A percentile compares a stretch with the other conserved stretches of the same genome.
Evolutionary conservation across 1,140 invertebrate genomes (phyloP).

Genomic region (Triops cancriformis): DNA sequence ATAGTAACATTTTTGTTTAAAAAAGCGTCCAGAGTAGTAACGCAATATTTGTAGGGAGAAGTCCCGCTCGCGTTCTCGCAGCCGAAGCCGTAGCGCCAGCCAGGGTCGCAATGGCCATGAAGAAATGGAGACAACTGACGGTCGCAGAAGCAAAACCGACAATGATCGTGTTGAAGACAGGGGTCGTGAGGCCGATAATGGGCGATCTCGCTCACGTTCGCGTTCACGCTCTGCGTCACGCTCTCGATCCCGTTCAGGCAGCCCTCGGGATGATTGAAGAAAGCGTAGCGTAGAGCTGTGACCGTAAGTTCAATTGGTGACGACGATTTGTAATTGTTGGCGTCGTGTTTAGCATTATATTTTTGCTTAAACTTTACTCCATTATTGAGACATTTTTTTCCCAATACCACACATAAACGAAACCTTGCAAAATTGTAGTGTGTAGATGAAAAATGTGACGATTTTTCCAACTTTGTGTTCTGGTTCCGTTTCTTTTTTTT

Average conservation of each 20-base stretch:
- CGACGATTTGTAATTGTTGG: conserved; percentile 1
- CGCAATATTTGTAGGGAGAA: conserved; percentile 19
- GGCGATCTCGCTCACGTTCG: conserved; percentile 22
- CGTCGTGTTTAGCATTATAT: neutral
- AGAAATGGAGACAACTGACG: neutral
- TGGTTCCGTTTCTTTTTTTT: neutral
- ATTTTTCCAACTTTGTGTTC: neutral
- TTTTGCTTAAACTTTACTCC: neutral
- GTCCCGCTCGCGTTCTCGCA: conserved; percentile 23
- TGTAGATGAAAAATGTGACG: conserved; percentile 7
- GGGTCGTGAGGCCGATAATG: neutral
- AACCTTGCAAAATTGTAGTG: neutral
- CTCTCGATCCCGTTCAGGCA: conserved; percentile 16
- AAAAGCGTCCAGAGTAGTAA: too few relatives aligned
- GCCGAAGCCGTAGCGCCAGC: conserved; percentile 4
- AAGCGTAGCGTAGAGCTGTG: conserved; percentile 15
- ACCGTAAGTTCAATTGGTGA: conserved; percentile 10
- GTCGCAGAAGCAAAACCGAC: neutral
- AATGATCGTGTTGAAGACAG: neutral
- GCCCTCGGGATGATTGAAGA: conserved; percentile 6
- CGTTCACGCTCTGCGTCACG: conserved; percentile 24
- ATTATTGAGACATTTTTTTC: neutral
- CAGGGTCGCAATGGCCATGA: neutral
- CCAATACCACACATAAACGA: neutral
- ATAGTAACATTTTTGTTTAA: too few relatives aligned